Evolutionary conservation across 1,140 invertebrate genomes (phyloP).

Genomic region (Sesamia nonagrioides): DNA sequence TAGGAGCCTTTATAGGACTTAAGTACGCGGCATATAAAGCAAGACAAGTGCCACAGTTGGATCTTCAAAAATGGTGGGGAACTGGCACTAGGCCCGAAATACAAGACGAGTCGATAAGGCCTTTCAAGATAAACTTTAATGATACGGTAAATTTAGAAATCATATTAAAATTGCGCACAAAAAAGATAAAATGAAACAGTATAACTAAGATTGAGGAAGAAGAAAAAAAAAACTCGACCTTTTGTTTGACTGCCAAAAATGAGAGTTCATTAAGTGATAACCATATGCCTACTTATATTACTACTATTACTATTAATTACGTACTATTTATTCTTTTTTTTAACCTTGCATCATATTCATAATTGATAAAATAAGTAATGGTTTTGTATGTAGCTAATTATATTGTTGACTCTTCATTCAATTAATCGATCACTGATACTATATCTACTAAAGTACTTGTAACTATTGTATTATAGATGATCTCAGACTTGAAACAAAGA

Average conservation of each 20-base stretch:
- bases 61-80: conserved; percentile 87
- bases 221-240: neutral
- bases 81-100: conserved; percentile 63
- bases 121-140: conserved; percentile 86
- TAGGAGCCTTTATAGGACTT: conserved; percentile 56
- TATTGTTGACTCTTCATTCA: no score
- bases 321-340: no score
- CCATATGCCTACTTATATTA: no score
- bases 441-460: neutral
- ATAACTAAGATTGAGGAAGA: no score
- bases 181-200: no score
- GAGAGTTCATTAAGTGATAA: no score
- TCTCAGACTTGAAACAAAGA: conserved; percentile 89
- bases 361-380: no score
- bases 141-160: conserved; percentile 76
- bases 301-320: no score
- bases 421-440: no score
- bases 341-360: no score
- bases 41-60: conserved; percentile 73
- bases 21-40: conserved; percentile 57
- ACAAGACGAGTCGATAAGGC: conserved; percentile 80
- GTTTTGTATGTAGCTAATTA: no score
- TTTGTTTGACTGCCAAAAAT: no score
- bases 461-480: conserved; percentile 85
- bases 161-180: neutral